A percentile compares a stretch with the other conserved stretches of the same genome.
phyloP scores from a whole-genome alignment of 2,888 invertebrate species.

The Phlogophora meticulosa region DNA sequence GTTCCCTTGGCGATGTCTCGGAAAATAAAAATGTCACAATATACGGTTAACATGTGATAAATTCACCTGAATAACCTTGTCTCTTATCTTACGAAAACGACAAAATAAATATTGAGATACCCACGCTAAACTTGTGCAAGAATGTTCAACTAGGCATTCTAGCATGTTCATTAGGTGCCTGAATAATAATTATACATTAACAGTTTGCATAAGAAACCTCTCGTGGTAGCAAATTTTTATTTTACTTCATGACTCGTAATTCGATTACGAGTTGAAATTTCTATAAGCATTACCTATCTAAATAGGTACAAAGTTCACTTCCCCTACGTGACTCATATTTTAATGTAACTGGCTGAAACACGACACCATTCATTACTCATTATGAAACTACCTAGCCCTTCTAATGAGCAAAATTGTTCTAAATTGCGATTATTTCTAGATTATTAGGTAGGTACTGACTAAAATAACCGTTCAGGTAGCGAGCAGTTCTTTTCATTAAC shows the following conservation, averaged over 20 bases:
- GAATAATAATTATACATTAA: too few relatives aligned
- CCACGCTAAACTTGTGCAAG: slow-evolving; percentile 12
- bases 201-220: background rate
- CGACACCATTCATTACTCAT: too few relatives aligned
- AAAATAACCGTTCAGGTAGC: background rate
- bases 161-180: slow-evolving; percentile 3
- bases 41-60: slow-evolving; percentile 15
- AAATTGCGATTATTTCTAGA: too few relatives aligned
- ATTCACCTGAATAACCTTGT: slow-evolving; percentile 42
- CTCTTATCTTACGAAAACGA: slow-evolving; percentile 24
- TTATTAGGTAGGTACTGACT: too few relatives aligned
- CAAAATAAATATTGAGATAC: slow-evolving; percentile 43
- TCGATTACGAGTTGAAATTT: background rate
- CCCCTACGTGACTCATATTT: background rate
- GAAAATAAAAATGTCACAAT: slow-evolving; percentile 33
- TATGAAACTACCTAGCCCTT: too few relatives aligned
- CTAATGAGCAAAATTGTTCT: too few relatives aligned
- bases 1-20: slow-evolving; percentile 1
- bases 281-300: background rate
- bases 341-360: background rate
- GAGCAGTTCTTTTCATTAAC: background rate
- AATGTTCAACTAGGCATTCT: slow-evolving; percentile 18
- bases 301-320: background rate
- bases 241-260: background rate
- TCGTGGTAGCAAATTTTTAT: background rate